These are phyloP conservation scores for Thunnus albacares DNA, from an alignment of 2,797 vertebrate genomes.

Conservation along the genomic window DNA sequence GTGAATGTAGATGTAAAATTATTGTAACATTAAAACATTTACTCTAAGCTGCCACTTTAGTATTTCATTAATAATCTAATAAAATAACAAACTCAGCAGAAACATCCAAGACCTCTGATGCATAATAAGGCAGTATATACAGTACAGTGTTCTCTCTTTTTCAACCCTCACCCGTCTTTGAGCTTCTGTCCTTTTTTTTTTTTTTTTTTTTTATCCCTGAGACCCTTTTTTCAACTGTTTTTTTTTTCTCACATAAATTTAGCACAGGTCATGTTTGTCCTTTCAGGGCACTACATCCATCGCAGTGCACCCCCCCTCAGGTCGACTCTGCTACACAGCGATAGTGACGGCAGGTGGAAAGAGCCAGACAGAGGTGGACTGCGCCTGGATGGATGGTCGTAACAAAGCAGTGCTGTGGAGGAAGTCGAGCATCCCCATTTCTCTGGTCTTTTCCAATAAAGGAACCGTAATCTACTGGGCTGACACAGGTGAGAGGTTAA, in stretches of 20 bases:
- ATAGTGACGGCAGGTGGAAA: neutral
- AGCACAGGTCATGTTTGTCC: neutral
- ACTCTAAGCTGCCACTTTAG: too few relatives aligned
- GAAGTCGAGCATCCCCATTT: slow-evolving; percentile 82
- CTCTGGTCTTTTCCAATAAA: slow-evolving; percentile 84
- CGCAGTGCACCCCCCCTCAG: slow-evolving; percentile 85
- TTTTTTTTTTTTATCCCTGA: neutral
- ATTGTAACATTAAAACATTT: too few relatives aligned
- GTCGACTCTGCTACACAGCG: slow-evolving; percentile 89
- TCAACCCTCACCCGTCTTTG: neutral
- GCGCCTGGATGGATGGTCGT: slow-evolving; percentile 91
- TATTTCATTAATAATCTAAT: neutral
- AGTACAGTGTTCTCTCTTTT: too few relatives aligned
- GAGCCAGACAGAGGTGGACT: slow-evolving; percentile 76
- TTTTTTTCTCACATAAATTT: neutral
- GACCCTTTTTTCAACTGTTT: neutral
- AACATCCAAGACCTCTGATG: neutral
- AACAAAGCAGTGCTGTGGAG: slow-evolving; percentile 85
- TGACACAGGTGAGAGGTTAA: slow-evolving; percentile 83
- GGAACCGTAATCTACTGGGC: slow-evolving; percentile 92
- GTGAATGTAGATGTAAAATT: neutral
- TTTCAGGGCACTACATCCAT: slow-evolving; percentile 80
- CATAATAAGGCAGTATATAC: neutral
- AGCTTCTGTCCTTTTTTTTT: neutral
- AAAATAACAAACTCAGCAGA: neutral